Conservation (phyloP, 1,140 invertebrate species). For the Bombus consobrinus region DNA sequence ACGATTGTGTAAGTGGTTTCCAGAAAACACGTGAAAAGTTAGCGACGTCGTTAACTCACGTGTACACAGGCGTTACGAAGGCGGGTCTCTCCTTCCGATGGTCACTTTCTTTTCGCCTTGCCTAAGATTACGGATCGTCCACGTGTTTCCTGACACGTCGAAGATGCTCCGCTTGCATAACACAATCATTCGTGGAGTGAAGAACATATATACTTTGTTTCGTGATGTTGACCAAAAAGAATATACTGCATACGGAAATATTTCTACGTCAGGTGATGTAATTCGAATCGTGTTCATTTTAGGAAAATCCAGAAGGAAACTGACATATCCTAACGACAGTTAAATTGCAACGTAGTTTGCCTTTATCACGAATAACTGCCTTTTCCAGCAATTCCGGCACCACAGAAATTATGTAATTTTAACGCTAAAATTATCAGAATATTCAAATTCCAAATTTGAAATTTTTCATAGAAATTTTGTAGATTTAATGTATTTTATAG, state of each 20-base stretch:
- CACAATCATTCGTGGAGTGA: too few species aligned
- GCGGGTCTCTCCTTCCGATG: constrained; percentile 70
- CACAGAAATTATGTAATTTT: too few species aligned
- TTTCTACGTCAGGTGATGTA: not conserved
- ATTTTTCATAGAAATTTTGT: too few species aligned
- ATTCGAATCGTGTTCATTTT: not conserved
- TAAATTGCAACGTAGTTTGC: not conserved
- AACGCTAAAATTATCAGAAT: too few species aligned
- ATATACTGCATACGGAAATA: not conserved
- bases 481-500: too few species aligned
- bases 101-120: constrained; percentile 76
- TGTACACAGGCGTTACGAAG: constrained; percentile 65
- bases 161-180: constrained; percentile 48
- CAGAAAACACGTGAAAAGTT: constrained; percentile 67
- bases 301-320: not conserved
- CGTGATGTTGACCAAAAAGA: not conserved
- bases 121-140: constrained; percentile 70
- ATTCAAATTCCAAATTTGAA: too few species aligned
- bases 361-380: not conserved
- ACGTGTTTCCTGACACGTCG: constrained; percentile 72
- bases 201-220: not conserved
- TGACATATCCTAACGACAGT: not conserved
- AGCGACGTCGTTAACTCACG: constrained; percentile 64
- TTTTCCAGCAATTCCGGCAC: not conserved
- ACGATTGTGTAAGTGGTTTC: constrained; percentile 61